Base-by-base conservation (phyloP, 2,113 vertebrate genomes). In the Zosterops japonicus region DNA sequence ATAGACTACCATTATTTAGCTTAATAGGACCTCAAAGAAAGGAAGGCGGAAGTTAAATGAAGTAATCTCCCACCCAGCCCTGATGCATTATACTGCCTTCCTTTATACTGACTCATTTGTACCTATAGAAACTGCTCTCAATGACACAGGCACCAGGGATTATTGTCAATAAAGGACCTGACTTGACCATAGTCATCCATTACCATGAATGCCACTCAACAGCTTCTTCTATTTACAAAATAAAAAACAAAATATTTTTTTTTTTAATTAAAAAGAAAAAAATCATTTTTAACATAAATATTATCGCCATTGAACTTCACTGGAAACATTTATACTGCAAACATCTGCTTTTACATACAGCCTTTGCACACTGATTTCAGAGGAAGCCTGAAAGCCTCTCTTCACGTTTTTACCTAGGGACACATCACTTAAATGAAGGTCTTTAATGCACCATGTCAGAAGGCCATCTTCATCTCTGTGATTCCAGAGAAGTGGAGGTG, bases 21-120 rank as follows among this genome's bases (percentile, higher is more conserved):
- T 96, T 95, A 94, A 95, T 92, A 91, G 65, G 65, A 92, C 82
- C 86, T 94, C 90, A 94, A 96, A 96, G 95, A 95, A 95, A 96
- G 65, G 83, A 57, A 90, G 80, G 57, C 17, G 12, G 88, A 96
- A 97, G 96, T 96, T 96, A 96, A 96, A 96, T 93, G 94, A 97
- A 93, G 95, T 68, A 95, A 96, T 91, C 94, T 95, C 80, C 95
- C 86, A 95, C 72, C 88, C 92, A 90, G 86, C 36, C 69, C 90
- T 69, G 72, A 56, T 72, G 92, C 50, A 95, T 95, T 97, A 87
- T 90, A 24, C 61, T 65, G 68, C 14, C 28, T 92, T 90, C 92
- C 90, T 97, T 96, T 97, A 87, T 96, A 33, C 44, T 2, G 1
- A 46, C 18, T 94, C 69, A 61, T 95, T 96, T 90, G 92, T 94